Conservation (phyloP, 37 sponge, comb jelly and placozoan genomes). For the Amphimedon queenslandica region DNA sequence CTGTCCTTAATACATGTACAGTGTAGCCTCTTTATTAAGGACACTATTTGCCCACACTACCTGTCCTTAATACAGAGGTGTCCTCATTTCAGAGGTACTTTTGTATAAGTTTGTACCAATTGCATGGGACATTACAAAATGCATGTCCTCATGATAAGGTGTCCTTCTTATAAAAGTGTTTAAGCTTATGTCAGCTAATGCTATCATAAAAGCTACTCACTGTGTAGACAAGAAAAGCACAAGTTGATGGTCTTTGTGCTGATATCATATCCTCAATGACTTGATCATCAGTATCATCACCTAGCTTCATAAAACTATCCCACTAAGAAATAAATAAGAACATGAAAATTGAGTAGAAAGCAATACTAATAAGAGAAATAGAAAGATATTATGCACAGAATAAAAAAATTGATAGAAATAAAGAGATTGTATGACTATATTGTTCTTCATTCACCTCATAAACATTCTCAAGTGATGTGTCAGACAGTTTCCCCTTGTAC, state of each 20-base stretch:
- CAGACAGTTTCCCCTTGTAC: conserved; percentile 77
- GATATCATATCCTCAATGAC: conserved; percentile 52
- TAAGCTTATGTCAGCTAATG: no score
- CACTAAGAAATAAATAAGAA: conserved; percentile 40
- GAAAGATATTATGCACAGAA: neutral
- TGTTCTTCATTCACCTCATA: conserved; percentile 46
- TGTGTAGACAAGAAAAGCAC: conserved; percentile 80
- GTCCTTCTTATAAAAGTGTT: no score
- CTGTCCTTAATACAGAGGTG: no score
- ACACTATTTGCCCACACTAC: no score
- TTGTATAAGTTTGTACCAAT: no score
- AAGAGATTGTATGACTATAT: neutral
- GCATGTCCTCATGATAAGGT: no score
- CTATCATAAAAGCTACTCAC: conserved; percentile 55
- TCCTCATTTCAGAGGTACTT: no score
- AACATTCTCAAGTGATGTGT: conserved; percentile 44
- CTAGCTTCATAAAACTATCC: conserved; percentile 80
- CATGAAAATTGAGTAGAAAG: neutral
- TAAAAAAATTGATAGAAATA: neutral
- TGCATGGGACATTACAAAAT: no score
- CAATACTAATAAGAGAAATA: no score
- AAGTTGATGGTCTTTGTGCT: conserved; percentile 59
- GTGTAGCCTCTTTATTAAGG: no score
- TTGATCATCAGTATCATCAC: conserved; percentile 45
- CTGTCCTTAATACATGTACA: no score